A percentile compares a stretch with the other conserved stretches of the same genome.
These are phyloP conservation scores for Phallusia fumigata DNA, from an alignment of 23 tunicate genomes.

Conservation along the genomic window DNA sequence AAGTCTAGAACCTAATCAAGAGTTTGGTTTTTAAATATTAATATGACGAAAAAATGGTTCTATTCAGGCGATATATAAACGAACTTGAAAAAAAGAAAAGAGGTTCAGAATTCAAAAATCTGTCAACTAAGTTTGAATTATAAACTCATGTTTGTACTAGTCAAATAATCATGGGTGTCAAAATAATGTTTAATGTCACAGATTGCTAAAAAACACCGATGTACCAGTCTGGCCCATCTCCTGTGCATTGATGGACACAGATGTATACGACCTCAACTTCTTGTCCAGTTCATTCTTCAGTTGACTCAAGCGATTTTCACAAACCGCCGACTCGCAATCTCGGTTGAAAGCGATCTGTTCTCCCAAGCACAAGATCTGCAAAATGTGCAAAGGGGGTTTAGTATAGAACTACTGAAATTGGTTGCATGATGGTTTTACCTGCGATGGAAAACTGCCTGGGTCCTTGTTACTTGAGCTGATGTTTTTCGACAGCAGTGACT, in stretches of 20 bases:
- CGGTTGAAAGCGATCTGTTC: conserved; percentile 55
- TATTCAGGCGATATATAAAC: too few relatives aligned
- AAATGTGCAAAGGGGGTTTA: not conserved
- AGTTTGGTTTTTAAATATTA: too few relatives aligned
- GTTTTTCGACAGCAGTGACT: conserved; percentile 22
- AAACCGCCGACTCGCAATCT: conserved; percentile 60
- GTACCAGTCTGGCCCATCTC: conserved; percentile 48
- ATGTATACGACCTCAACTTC: conserved; percentile 59
- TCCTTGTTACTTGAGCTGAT: conserved; percentile 45
- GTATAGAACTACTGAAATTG: not conserved
- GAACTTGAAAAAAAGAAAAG: too few relatives aligned
- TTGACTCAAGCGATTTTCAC: conserved; percentile 27
- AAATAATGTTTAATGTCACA: too few relatives aligned
- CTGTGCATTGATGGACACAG: conserved; percentile 51
- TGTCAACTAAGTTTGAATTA: too few relatives aligned
- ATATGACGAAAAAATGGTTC: too few relatives aligned
- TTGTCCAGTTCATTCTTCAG: conserved; percentile 35
- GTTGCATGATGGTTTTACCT: conserved; percentile 20
- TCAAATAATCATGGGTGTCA: too few relatives aligned
- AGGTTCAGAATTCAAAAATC: too few relatives aligned
- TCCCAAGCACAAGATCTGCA: conserved; percentile 72
- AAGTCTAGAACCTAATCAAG: too few relatives aligned
- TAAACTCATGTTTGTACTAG: too few relatives aligned
- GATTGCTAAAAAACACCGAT: too few relatives aligned
- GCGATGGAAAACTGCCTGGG: conserved; percentile 73